Evolutionary conservation across 2,113 vertebrate genomes (phyloP).

Genomic region (Pelecanus crispus): DNA sequence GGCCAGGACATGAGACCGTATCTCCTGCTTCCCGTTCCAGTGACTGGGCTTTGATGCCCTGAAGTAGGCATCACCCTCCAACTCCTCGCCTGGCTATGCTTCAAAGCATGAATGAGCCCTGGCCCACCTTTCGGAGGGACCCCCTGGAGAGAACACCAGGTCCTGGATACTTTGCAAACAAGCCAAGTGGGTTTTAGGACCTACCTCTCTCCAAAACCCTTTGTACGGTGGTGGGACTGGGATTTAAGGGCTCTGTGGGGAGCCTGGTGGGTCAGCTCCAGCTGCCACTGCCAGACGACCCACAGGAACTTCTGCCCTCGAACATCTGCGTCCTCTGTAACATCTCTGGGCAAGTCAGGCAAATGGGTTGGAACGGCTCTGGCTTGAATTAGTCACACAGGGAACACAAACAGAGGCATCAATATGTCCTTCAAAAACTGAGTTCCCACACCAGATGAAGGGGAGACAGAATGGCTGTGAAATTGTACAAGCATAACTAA

Average conservation of each 20-base stretch:
- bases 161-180: neutral
- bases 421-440: neutral
- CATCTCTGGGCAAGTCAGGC: neutral
- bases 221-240: neutral
- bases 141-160: neutral
- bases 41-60: neutral
- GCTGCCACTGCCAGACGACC: neutral
- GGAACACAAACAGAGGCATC: neutral
- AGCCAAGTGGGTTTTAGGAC: neutral
- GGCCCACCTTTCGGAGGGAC: neutral
- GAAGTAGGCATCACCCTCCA: neutral
- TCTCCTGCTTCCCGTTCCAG: neutral
- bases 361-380: neutral
- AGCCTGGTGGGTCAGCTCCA: neutral
- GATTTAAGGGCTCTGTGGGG: neutral
- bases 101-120: neutral
- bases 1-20: neutral
- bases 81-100: rapidly evolving
- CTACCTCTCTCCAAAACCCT: neutral
- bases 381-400: neutral
- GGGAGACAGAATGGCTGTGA: neutral
- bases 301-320: neutral
- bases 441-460: neutral
- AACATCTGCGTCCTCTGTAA: neutral
- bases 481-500: neutral